These are phyloP conservation scores for Idaea aversata DNA, from an alignment of 2,888 invertebrate genomes.

Conservation along the genomic window DNA sequence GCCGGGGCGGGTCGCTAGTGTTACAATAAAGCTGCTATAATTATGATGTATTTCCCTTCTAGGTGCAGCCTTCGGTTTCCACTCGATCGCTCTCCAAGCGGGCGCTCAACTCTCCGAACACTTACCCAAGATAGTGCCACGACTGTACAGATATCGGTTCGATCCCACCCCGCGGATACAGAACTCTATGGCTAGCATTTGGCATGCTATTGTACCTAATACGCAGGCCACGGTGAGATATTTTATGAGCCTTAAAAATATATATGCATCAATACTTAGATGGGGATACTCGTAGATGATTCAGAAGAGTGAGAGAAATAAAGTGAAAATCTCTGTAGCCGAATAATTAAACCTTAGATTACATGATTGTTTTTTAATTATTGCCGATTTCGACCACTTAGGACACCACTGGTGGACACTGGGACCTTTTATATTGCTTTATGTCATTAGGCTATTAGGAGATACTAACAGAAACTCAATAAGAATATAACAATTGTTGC, in stretches of 20 bases:
- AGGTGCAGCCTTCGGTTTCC: conserved; percentile 96
- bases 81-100: conserved; percentile 91
- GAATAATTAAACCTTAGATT: no score
- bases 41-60: conserved; percentile 16
- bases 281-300: no score
- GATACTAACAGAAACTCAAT: no score
- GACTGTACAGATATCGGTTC: conserved; percentile 92
- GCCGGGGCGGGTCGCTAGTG: not conserved
- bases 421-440: no score
- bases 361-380: no score
- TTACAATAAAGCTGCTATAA: not conserved
- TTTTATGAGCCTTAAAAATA: not conserved
- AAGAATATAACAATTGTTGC: no score
- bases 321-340: no score
- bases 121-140: conserved; percentile 91
- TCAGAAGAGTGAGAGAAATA: no score
- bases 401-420: no score
- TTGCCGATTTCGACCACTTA: no score
- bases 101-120: conserved; percentile 90
- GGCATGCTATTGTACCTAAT: conserved; percentile 93
- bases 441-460: no score
- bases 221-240: conserved; percentile 88
- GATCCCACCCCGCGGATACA: conserved; percentile 96
- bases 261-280: not conserved
- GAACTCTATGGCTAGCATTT: conserved; percentile 95